Percentiles rank a stretch among this genome's conserved stretches.
These are phyloP conservation scores for Galerucella calmariensis DNA, from an alignment of 2,888 invertebrate species.

Conservation along the genomic window DNA sequence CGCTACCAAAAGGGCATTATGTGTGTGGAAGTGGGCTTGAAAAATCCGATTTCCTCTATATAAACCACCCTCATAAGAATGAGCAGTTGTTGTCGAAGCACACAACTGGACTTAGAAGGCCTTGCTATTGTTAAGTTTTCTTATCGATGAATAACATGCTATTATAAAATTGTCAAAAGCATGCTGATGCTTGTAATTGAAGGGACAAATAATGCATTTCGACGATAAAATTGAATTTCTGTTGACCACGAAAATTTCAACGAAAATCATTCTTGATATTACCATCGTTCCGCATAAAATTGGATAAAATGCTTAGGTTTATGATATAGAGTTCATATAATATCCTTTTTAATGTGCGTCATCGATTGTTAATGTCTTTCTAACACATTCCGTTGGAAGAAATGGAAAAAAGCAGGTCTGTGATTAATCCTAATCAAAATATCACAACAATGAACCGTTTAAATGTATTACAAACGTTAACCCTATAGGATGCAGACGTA, in stretches of 20 bases:
- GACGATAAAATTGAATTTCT: constrained; percentile 19
- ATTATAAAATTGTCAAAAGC: constrained; percentile 48
- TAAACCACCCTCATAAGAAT: constrained; percentile 61
- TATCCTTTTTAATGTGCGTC: too few relatives aligned
- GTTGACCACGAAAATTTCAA: constrained; percentile 18
- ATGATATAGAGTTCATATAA: too few relatives aligned
- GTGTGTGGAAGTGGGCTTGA: constrained; percentile 65
- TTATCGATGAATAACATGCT: constrained; percentile 45
- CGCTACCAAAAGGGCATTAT: constrained; percentile 57
- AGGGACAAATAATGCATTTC: constrained; percentile 28
- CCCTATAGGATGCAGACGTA: too few relatives aligned
- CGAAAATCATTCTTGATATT: background rate
- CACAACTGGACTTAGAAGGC: constrained; percentile 46
- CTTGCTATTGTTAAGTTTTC: constrained; percentile 45
- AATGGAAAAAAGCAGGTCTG: too few relatives aligned
- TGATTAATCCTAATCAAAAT: too few relatives aligned
- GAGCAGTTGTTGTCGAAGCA: constrained; percentile 50
- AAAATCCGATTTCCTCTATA: constrained; percentile 65
- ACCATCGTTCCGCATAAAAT: background rate
- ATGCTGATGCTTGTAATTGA: constrained; percentile 40
- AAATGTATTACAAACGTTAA: too few relatives aligned
- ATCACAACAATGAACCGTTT: too few relatives aligned
- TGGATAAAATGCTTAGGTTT: background rate
- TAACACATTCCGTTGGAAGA: too few relatives aligned
- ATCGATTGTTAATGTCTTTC: too few relatives aligned